Conservation (phyloP, 2,888 invertebrate genomes). For the Eupeodes latifasciatus region DNA sequence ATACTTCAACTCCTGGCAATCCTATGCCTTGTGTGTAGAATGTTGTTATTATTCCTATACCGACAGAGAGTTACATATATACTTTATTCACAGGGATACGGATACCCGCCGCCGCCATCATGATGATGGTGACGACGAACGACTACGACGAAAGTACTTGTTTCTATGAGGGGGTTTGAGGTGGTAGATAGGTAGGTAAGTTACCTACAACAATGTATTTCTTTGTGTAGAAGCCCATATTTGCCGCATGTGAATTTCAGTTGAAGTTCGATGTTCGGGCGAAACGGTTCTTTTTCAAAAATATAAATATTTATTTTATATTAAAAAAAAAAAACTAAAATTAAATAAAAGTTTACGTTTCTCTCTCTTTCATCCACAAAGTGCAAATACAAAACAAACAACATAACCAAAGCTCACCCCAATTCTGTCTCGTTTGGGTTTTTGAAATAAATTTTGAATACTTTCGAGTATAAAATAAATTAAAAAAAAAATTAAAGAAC, state of each 20-base stretch:
- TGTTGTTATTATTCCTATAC: slow-evolving; percentile 8
- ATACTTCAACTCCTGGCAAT: too few relatives aligned
- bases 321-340: neutral
- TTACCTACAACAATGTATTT: slow-evolving; percentile 49
- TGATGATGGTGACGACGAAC: neutral
- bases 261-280: slow-evolving; percentile 76
- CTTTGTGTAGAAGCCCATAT: slow-evolving; percentile 48
- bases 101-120: slow-evolving; percentile 27
- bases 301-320: slow-evolving; percentile 71
- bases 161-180: slow-evolving; percentile 51
- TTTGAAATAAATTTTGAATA: neutral
- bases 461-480: neutral
- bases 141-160: slow-evolving; percentile 34
- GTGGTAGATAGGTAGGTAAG: slow-evolving; percentile 15
- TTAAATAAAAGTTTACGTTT: slow-evolving; percentile 8
- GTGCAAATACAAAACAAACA: neutral
- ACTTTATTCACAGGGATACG: slow-evolving; percentile 4
- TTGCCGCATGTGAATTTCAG: slow-evolving; percentile 74
- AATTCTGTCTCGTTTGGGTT: slow-evolving; percentile 31
- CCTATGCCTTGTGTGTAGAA: too few relatives aligned
- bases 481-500: neutral
- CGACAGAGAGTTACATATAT: slow-evolving; percentile 20
- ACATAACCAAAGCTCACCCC: slow-evolving; percentile 38
- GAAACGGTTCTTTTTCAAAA: slow-evolving; percentile 75
- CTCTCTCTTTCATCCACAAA: neutral